These are phyloP conservation scores for Oscarella lobularis DNA, from an alignment of 37 sponge, comb jelly and placozoan genomes.

Conservation along the genomic window DNA sequence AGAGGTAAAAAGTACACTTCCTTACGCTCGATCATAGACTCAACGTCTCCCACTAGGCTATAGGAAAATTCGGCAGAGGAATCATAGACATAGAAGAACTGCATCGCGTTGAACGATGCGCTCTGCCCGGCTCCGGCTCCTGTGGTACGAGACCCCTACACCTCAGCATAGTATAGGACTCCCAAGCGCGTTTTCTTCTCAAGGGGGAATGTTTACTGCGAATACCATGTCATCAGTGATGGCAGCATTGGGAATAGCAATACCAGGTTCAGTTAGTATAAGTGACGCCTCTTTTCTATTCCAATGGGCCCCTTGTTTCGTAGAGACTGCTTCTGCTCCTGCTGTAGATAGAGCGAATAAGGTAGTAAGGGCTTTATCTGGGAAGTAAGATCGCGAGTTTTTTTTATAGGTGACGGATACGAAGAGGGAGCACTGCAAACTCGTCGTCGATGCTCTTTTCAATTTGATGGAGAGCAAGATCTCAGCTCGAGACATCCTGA, in stretches of 20 bases:
- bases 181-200: not conserved
- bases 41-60: constrained; percentile 35
- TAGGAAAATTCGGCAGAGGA: constrained; percentile 61
- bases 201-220: constrained; percentile 73
- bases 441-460: constrained; percentile 28
- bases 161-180: not conserved
- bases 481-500: constrained; percentile 37
- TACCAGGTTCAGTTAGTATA: constrained; percentile 25
- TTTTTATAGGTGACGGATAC: constrained; percentile 17
- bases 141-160: constrained; percentile 33
- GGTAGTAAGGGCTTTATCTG: not conserved
- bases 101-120: constrained; percentile 27
- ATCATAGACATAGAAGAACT: constrained; percentile 58
- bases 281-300: not conserved
- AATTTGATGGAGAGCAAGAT: constrained; percentile 18
- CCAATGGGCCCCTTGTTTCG: not conserved
- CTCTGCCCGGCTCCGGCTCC: constrained; percentile 60
- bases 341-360: constrained; percentile 40
- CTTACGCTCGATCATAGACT: no score
- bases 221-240: constrained; percentile 68
- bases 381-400: not conserved
- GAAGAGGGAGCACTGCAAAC: constrained; percentile 37
- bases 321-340: constrained; percentile 53
- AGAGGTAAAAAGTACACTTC: constrained; percentile 24
- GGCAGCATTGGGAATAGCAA: constrained; percentile 48